Evolutionary conservation across 2,797 vertebrate genomes (phyloP), one percentile per base, ranked within the genome.

Genomic region (Poecilia gillii): DNA sequence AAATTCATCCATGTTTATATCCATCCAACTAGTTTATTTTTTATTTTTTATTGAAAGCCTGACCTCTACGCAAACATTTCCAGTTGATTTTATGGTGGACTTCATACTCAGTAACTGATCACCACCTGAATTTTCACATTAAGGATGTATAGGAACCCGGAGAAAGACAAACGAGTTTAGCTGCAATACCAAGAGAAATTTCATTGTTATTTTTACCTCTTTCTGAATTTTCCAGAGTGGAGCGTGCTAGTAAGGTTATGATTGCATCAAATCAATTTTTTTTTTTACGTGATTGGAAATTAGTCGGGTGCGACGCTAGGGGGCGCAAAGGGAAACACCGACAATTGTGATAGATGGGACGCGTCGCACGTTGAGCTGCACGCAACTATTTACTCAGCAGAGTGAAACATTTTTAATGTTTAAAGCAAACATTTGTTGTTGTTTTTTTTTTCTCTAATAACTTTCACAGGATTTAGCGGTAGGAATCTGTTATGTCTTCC

Each of bases 261-360:
- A 9, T 28, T 18, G 23, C 23, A 8, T 45, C n/a, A 45, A 71
- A 68, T 43, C 4, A 2, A 2, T n/a, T n/a, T 45, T 25, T 33
- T 25, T 25, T 45, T 25, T n/a, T 51, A 16, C 41, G 13, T n/a
- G 43, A 46, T 46, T 46, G 25, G 87, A 83, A 71, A 75, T 88
- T 78, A 66, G 64, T 77, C 16, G 70, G 73, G 53, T 77, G 77
- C 41, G 81, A 79, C 95, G 87, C 94, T 90, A 41, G 94, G 89
- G 90, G 94, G 94, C 93, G 92, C 91, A 82, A 73, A 76, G 75
- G 31, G 73, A 64, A 66, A 64, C 76, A 78, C n/a, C n/a, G 75
- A 64, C 87, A 28, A 45, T 16, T 7, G 41, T 4, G 85, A 79
- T 84, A 85, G 78, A 82, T 90, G 88, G 88, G 89, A 89, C 80